A percentile compares a stretch with the other conserved stretches of the same genome.
Evolutionary conservation across 2,113 vertebrate genomes (phyloP).

Genomic region (Passer domesticus): DNA sequence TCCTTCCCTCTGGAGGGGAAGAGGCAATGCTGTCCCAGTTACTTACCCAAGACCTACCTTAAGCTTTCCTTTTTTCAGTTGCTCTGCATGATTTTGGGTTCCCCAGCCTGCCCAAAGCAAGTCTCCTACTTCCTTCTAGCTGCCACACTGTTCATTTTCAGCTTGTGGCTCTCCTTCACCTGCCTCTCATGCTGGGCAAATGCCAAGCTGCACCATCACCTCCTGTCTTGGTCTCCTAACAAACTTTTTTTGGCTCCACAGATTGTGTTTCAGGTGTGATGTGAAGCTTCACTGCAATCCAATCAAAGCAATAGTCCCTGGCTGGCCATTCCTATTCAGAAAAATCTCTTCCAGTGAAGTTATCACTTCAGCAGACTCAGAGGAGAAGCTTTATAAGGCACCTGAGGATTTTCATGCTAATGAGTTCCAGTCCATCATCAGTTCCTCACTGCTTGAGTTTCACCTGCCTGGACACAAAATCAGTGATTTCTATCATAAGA

Average conservation of each 20-base stretch:
- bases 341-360: background rate
- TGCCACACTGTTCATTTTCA: background rate
- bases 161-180: background rate
- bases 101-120: background rate
- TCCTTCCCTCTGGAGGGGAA: background rate
- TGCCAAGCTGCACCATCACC: background rate
- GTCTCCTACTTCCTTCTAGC: background rate
- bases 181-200: background rate
- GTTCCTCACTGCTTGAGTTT: background rate
- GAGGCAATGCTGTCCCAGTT: background rate
- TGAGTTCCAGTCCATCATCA: background rate
- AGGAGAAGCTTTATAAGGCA: slow-evolving; percentile 8
- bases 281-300: slow-evolving; percentile 23
- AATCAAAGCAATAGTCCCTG: slow-evolving; percentile 13
- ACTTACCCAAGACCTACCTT: background rate
- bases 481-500: background rate
- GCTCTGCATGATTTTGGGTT: background rate
- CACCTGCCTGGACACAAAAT: background rate
- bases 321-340: background rate
- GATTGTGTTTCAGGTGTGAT: background rate
- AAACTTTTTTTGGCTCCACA: background rate
- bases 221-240: background rate
- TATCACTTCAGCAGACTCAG: background rate
- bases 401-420: background rate
- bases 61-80: background rate